phyloP scores from a whole-genome alignment of 2,797 vertebrate species.

The Centroberyx gerrardi region DNA sequence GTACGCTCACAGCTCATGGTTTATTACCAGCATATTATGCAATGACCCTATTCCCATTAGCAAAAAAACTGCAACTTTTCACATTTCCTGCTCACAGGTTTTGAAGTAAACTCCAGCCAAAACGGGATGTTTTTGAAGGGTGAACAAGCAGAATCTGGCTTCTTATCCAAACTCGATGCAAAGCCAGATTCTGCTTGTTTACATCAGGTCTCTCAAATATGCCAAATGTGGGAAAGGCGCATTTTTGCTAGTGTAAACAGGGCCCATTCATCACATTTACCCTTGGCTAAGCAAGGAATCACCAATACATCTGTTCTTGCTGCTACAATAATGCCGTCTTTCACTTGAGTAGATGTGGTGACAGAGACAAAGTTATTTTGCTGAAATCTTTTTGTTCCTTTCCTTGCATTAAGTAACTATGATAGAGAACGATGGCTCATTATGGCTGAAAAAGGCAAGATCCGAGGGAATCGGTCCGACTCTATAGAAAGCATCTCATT shows the following conservation, averaged over 20 bases:
- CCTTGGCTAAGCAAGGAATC: conserved; percentile 14
- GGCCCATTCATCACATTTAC: conserved; percentile 27
- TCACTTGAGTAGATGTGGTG: background rate
- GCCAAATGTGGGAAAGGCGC: background rate
- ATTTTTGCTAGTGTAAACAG: conserved; percentile 41
- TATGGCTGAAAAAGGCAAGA: conserved; percentile 7
- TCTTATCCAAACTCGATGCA: background rate
- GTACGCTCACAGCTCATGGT: conserved; percentile 51
- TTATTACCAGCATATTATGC: conserved; percentile 70
- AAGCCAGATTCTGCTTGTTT: conserved; percentile 28
- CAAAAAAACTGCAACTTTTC: conserved; percentile 28
- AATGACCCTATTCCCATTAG: conserved; percentile 57
- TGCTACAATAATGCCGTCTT: conserved; percentile 2
- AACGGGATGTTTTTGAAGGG: conserved; percentile 3
- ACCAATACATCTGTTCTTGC: conserved; percentile 23
- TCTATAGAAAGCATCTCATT: conserved; percentile 85
- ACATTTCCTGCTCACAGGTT: conserved; percentile 31
- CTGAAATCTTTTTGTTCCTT: conserved; percentile 27
- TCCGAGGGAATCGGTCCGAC: conserved; percentile 68
- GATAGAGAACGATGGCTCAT: background rate
- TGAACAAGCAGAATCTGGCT: conserved; percentile 22
- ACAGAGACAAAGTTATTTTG: conserved; percentile 5
- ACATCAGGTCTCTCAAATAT: conserved; percentile 19
- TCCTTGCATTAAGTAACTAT: conserved; percentile 36
- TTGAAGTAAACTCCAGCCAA: conserved; percentile 7